A percentile compares a stretch with the other conserved stretches of the same genome.
phyloP scores from a whole-genome alignment of 2,797 vertebrate species.

The Brachymystax lenok region DNA sequence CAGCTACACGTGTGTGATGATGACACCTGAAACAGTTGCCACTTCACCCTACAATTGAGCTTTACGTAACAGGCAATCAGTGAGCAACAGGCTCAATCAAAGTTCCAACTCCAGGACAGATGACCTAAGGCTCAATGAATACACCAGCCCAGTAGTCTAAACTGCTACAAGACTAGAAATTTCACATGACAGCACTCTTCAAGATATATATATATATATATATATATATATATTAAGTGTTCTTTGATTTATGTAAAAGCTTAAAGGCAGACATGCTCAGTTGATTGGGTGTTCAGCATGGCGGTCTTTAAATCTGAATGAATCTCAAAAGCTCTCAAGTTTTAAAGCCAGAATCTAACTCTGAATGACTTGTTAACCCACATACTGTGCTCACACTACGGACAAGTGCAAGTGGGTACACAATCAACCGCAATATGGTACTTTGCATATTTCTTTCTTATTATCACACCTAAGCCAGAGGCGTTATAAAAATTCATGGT shows the following conservation, averaged over 20 bases:
- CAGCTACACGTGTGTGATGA: neutral
- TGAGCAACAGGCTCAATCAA: slow-evolving; percentile 44
- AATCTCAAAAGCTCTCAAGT: neutral
- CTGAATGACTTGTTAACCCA: too few relatives aligned
- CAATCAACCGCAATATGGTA: neutral
- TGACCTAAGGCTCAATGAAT: slow-evolving; percentile 21
- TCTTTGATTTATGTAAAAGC: slow-evolving; percentile 38
- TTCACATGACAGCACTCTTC: slow-evolving; percentile 2
- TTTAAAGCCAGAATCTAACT: neutral
- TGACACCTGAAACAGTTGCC: slow-evolving; percentile 46
- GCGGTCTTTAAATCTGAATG: slow-evolving; percentile 19
- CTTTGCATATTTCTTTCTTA: neutral
- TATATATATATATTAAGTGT: slow-evolving; percentile 20
- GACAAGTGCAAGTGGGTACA: neutral
- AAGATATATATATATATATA: slow-evolving; percentile 6
- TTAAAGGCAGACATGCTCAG: slow-evolving; percentile 31
- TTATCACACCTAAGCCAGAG: neutral
- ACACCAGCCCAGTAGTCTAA: slow-evolving; percentile 1
- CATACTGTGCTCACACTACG: too few relatives aligned
- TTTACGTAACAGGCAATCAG: slow-evolving; percentile 58
- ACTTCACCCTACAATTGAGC: slow-evolving; percentile 53
- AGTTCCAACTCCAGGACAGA: slow-evolving; percentile 26
- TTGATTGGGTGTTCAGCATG: slow-evolving; percentile 17
- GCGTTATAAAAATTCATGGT: neutral
- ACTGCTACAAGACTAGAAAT: neutral